Conservation (phyloP, 2,797 vertebrate genomes). For the Glossophaga mutica region DNA sequence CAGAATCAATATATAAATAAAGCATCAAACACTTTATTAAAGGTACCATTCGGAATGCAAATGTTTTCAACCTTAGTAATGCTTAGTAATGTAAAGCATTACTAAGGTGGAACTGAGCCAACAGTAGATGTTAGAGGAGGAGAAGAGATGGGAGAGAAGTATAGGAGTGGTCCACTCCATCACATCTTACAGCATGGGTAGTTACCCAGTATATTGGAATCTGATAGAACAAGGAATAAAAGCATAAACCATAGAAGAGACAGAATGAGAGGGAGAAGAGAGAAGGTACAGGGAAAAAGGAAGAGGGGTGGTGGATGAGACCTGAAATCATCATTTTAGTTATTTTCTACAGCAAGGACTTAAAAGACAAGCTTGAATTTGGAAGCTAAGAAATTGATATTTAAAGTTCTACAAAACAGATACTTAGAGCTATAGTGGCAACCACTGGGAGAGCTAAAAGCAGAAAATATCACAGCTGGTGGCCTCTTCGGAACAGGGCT, state of each 20-base stretch:
- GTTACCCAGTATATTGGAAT: background rate
- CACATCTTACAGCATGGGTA: background rate
- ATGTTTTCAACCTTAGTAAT: background rate
- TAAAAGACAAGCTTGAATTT: background rate
- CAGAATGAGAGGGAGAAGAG: background rate
- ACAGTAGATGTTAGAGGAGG: background rate
- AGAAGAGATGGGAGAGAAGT: background rate
- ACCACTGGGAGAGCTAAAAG: background rate
- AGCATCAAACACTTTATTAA: background rate
- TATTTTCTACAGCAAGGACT: background rate
- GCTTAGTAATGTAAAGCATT: no score
- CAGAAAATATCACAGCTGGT: background rate
- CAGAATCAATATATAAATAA: background rate
- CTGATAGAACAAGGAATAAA: conserved; percentile 2
- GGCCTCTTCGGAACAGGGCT: background rate
- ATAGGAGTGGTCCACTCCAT: background rate
- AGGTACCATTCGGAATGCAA: background rate
- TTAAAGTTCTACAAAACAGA: background rate
- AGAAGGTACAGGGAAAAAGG: background rate
- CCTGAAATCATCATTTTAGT: background rate
- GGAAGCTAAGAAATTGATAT: background rate
- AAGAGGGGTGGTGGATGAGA: background rate
- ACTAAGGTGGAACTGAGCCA: background rate
- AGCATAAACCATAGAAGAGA: background rate
- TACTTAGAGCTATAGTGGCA: background rate